Evolutionary conservation across 2,888 invertebrate genomes (phyloP), one percentile per base, ranked within the genome.

Genomic region (Melanostoma mellinum): DNA sequence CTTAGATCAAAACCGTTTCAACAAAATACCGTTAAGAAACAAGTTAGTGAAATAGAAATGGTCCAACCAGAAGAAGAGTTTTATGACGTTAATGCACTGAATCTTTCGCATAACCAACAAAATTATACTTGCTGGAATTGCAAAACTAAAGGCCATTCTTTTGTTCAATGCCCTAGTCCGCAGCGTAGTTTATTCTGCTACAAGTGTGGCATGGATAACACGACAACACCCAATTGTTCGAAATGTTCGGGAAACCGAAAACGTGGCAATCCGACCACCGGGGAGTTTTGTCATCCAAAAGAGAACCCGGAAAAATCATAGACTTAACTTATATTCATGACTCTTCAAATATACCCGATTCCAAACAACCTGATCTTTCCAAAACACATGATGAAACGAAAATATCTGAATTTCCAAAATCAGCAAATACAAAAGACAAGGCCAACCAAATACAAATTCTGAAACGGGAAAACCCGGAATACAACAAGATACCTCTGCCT

Each of bases 221-320:
- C 56, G 2, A 56, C 56, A 20, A 38, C 40, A 8, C 56, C 38
- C 8, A 36, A 56, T 20, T 56, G 56, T 40, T n/a, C 6, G 2
- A 36, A 30, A 8, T 56, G 56, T 40, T 56, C 40, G 56, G 56
- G 40, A 56, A 56, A 56, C 56, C 38, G 38, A 10, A 56, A 40
- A 8, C 38, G 40, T 10, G 20, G 56, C 56, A 20, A 56, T 56
- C 9, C 40, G 30, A 30, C 38, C 6, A 30, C 56, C 20, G 56
- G 56, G 40, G 20, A 56, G 56, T 8, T 20, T 56, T 30, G 56
- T 9, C 56, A 36, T 2, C 40, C 38, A 20, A 40, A 3, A 56
- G 40, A 56, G 20, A 38, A 56, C 40, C 56, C 56, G 56, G 56
- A 56, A 9, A 6, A 6, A 36, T 30, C 20, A 9, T 56, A 56